A percentile compares a stretch with the other conserved stretches of the same genome.
phyloP scores from a whole-genome alignment of 1,140 invertebrate genomes.

The Phenacoccus solenopsis region DNA sequence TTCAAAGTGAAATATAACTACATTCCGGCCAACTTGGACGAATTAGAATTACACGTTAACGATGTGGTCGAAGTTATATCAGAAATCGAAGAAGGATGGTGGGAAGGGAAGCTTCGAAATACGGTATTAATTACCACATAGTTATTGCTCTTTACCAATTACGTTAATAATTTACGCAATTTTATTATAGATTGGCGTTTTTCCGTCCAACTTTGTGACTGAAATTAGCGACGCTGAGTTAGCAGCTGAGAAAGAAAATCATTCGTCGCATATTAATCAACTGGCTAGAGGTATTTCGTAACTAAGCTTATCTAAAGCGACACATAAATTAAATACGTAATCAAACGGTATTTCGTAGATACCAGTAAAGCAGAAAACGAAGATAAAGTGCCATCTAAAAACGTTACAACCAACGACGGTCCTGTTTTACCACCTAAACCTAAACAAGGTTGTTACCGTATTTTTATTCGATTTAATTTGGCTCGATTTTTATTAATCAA shows the following conservation, averaged over 20 bases:
- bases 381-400: neutral
- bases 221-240: constrained; percentile 38
- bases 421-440: constrained; percentile 18
- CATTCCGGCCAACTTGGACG: constrained; percentile 80
- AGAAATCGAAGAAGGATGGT: constrained; percentile 71
- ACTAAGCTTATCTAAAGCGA: too few species aligned
- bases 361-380: neutral
- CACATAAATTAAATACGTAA: too few species aligned
- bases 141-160: constrained; percentile 1
- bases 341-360: neutral
- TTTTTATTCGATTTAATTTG: too few species aligned
- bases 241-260: neutral
- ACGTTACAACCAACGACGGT: neutral
- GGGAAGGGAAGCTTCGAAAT: constrained; percentile 61
- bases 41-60: constrained; percentile 68
- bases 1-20: constrained; percentile 85
- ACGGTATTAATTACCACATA: constrained; percentile 33
- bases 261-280: neutral
- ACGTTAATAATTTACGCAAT: constrained; percentile 16
- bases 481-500: too few species aligned
- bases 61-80: constrained; percentile 78
- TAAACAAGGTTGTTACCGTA: neutral
- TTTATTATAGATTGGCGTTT: constrained; percentile 52
- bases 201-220: constrained; percentile 87
- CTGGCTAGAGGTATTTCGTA: too few species aligned